Evolutionary conservation across 2,113 vertebrate genomes (phyloP), one percentile per base, ranked within the genome.

Genomic region (Rhizomys pruinosus): DNA sequence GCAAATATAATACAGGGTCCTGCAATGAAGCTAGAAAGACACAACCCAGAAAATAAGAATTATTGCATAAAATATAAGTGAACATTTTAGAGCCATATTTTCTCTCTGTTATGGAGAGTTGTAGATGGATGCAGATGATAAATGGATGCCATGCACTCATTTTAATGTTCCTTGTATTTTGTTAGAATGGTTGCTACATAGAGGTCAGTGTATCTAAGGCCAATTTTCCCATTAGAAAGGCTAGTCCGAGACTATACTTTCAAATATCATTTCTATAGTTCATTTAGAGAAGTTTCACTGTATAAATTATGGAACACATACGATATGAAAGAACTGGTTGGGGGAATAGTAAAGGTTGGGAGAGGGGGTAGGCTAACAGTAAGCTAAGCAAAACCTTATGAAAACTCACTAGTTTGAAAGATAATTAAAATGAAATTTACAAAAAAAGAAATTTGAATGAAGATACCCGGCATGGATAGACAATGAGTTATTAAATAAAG

Each of bases 161-260:
- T 55, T 91, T 17, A 88, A 22, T 29, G 80, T 93, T 92, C 7
- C 27, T 90, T 32, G 52, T 61, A 63, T 84, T 89, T 92, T 11
- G 39, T 82, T 69, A 79, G 27, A 15, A n/a, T 63, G 3, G 15
- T 82, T 86, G 16, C 47, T 82, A 22, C 9, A n/a, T 17, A 9
- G n/a, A 81, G 0, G 44, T 44, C 6, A 73, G 37, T 74, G 66
- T 82, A 61, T 57, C 84, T 42, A 37, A 92, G 10, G 12, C 5
- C 72, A 79, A 63, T 11, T 80, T 93, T 79, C 76, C 89, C 69
- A 42, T 73, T 78, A 87, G 44, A 92, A 89, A 89, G n/a, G 32
- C 32, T n/a, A 68, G 23, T 20, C 44, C 63, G 9, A 68, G 15
- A 64, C 12, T 68, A 68, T n/a, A 22, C 32, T 84, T 25, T 81